Evolutionary conservation across 2,113 vertebrate species (phyloP).

Genomic region (Vulpes ferrilata): DNA sequence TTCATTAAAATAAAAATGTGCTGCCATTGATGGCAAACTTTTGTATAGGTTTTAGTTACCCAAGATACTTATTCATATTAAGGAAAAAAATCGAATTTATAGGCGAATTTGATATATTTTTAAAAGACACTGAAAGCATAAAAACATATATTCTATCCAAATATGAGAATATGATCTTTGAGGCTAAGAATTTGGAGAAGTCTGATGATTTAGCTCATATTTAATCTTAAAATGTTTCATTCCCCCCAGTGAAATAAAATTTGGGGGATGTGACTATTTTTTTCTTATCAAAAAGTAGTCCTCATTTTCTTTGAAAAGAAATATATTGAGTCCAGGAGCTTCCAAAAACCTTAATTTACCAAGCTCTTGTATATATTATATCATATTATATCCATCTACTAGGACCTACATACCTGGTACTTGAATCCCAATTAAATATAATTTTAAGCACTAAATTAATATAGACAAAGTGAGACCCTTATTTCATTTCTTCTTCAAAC

Average conservation of each 20-base stretch:
- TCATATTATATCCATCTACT: neutral
- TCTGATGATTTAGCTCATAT: neutral
- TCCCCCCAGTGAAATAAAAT: conserved; percentile 36
- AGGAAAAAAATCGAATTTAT: neutral
- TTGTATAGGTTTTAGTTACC: neutral
- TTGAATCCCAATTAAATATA: conserved; percentile 64
- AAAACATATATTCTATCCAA: neutral
- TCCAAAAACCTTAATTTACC: conserved; percentile 23
- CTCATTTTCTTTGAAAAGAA: neutral
- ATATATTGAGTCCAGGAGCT: neutral
- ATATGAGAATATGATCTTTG: neutral
- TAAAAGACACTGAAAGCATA: neutral
- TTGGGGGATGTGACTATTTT: neutral
- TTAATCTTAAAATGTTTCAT: conserved; percentile 34
- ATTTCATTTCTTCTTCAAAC: neutral
- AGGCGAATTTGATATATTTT: neutral
- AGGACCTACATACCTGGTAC: neutral
- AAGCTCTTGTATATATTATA: neutral
- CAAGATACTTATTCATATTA: neutral
- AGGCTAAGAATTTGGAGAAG: conserved; percentile 2
- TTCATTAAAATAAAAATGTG: conserved; percentile 11
- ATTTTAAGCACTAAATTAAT: conserved; percentile 44
- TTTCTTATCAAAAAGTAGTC: neutral
- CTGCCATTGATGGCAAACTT: neutral
- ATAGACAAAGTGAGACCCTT: conserved; percentile 15